phyloP scores from a whole-genome alignment of 2,797 vertebrate species.

The Liparis tanakae region DNA sequence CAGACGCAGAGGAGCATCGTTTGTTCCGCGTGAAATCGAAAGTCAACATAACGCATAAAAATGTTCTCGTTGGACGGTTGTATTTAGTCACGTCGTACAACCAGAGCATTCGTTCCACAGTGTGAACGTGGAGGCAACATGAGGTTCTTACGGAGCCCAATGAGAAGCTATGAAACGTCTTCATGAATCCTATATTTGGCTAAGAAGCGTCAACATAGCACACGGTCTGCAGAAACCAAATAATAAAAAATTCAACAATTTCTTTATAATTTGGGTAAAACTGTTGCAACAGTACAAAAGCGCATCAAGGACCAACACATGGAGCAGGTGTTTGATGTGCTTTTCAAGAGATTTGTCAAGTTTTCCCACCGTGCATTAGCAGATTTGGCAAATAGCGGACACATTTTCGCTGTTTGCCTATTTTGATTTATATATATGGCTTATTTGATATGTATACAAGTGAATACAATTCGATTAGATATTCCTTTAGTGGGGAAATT shows the following conservation, averaged over 20 bases:
- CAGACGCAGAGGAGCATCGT: too few relatives aligned
- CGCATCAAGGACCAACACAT: background rate
- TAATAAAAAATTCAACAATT: background rate
- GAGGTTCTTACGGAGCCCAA: background rate
- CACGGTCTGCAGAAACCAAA: background rate
- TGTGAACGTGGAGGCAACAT: background rate
- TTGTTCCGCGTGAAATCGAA: too few relatives aligned
- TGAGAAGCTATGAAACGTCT: conserved; percentile 1
- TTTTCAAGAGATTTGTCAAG: conserved; percentile 22
- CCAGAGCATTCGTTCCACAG: background rate
- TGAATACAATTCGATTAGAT: too few relatives aligned
- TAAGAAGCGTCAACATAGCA: background rate
- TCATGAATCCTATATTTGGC: background rate
- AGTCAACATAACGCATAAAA: too few relatives aligned
- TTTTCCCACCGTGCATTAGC: conserved; percentile 26
- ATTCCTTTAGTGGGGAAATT: too few relatives aligned
- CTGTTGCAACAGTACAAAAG: conserved; percentile 10
- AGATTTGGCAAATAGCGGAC: conserved; percentile 10
- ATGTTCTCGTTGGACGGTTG: too few relatives aligned
- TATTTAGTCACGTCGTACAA: background rate
- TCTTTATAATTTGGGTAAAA: conserved; percentile 1
- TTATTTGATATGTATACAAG: conserved; percentile 21
- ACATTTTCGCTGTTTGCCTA: conserved; percentile 7
- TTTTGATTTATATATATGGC: conserved; percentile 11
- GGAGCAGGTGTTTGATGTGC: background rate